Base-by-base conservation (phyloP, 2,113 vertebrate genomes). In the Neolamprologus devosi region DNA sequence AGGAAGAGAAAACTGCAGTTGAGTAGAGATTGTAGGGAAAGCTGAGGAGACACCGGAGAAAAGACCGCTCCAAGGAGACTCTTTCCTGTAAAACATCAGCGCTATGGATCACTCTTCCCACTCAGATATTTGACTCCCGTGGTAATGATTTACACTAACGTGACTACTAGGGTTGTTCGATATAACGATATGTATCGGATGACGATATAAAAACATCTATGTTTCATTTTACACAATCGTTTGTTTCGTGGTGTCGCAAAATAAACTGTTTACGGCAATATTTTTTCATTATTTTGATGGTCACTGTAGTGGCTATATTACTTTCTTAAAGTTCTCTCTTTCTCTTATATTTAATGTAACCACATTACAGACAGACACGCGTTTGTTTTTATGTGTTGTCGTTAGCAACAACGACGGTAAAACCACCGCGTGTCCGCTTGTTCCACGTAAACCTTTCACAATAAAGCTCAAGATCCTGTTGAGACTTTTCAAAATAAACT, bases 1-100 rank as follows among this genome's bases (percentile, higher is more conserved):
- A 68, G 11, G 33, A 83, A 23, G 28, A 19, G 8, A 45, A 80
- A 90, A 92, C 75, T 92, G 89, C 86, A 94, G 75, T 54, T 86
- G 85, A 90, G 80, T 11, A 84, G 73, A 90, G 23, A 81, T 58
- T 78, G 35, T 19, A 10, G 73, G 17, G 58, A 68, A 84, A 33
- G 90, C 87, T 92, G 91, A 92, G 54, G 78, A 57, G 63, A 87
- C 54, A 86, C 47, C 9, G 45, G 88, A 90, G 57, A 90, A 80
- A 84, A 86, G 54, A 78, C 16, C 13, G 14, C 81, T 90, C 63
- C 63, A 85, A 23, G 19, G 53, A 88, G 82, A 81, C 75, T 26
- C 13, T 19, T 16, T 85, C 26, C 57, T 85, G 57, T 82, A 85
- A 53, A 91, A 75, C 70, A 93, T 78, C 68, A 87, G 45, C 3